Base-by-base conservation (phyloP, 2,888 invertebrate genomes). In the Apomyelois bistriatella region DNA sequence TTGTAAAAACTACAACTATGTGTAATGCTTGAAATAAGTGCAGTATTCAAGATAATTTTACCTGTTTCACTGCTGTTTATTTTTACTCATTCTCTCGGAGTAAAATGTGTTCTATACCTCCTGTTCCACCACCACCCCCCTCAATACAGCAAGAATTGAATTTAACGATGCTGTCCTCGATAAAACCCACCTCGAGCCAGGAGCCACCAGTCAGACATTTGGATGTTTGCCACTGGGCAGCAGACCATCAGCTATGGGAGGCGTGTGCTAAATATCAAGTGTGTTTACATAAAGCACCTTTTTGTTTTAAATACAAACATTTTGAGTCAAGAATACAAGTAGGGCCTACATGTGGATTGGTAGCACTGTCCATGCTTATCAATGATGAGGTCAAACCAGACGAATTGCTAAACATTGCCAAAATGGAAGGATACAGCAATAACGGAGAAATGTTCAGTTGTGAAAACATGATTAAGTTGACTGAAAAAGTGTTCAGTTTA, bases 381-480 rank as follows among this genome's bases (percentile, higher is more conserved):
- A 91, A 93, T 57, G 92, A 91, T 47, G 84, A 85, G 53, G 88
- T 92, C 4, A 78, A 92, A n/a, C 85, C 91, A 7, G 89, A 82
- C 22, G 85, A 94, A 54, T 90, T 93, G 12, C 84, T 96, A 1
- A 83, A 91, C 55, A 88, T 92, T 61, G 95, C 96, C 0, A 92
- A 92, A 74, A 72, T 83, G 16, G 82, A 91, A 61, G 92, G 93
- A 1, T 96, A 92, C 68, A 96, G 96, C 2, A 93, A 93, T 62
- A 94, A 96, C 66, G 98, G 98, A 7, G 98, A 98, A 92, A 96
- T 98, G 91, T 96, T 97, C 70, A 95, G 95, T 80, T 95, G 94
- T 28, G 91, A 92, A 58, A 91, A 94, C 71, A 94, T 97, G 93
- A 90, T 87, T 6, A 83, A 91, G 58, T 77, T 96, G 54, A 92